Evolutionary conservation across 2,113 vertebrate species (phyloP), one percentile per base, ranked within the genome.

Genomic region (Accipiter cooperii): DNA sequence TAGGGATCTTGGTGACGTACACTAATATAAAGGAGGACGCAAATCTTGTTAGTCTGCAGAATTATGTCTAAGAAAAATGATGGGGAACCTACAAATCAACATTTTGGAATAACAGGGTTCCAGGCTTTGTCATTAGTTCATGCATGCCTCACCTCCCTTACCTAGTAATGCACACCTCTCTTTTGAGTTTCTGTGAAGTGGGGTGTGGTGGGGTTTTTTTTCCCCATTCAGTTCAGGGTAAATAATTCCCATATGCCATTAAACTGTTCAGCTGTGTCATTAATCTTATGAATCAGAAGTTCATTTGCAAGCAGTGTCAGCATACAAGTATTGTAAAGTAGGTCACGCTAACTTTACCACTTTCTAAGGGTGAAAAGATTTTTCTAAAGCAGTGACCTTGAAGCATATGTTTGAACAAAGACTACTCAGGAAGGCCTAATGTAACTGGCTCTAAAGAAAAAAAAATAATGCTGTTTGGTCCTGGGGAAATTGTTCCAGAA

Each of bases 191-290:
- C 13, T 93, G 5, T 92, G 51, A 19, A 47, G 47, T 49, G 25
- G 57, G 28, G 21, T 54, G 18, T 40, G 34, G 14, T 9, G 40
- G 12, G 9, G 17, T 25, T 44, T 4, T 6, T 58, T 63, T 55
- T n/a, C 21, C 10, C 11, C 1, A 1, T 94, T 91, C 44, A 58
- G n/a, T 85, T 94, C 20, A 77, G 89, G 38, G 63, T 93, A 82
- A 95, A 90, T 91, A 93, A 94, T 96, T 96, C 82, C 54, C 66
- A 70, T 83, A 83, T 80, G 78, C 66, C 21, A 70, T 96, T 93
- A 93, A 92, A 93, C 60, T 90, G 46, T 80, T 93, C 71, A 83
- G 29, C 29, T 79, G 11, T 61, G 40, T 89, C 4, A 9, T 91
- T 95, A 91, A 81, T 96, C 3, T 25, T 94, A 52, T 2, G 65